Base-by-base conservation (phyloP, 2,888 invertebrate genomes). In the Sisyra terminalis region DNA sequence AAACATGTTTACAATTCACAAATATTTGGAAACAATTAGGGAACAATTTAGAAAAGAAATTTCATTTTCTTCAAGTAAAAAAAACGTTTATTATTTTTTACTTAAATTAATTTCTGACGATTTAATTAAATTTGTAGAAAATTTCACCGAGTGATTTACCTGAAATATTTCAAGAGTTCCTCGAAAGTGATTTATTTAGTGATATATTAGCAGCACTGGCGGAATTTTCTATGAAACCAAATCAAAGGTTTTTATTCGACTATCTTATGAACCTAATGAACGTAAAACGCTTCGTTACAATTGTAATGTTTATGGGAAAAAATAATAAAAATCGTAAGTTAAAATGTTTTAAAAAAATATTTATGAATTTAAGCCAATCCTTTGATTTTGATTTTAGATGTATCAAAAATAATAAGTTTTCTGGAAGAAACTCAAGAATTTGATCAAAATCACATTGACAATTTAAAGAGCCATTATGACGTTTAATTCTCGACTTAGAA, bases 1-100 rank as follows among this genome's bases (percentile, higher is more conserved):
- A 64, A 43, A 75, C 69, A 44, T 73, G 75, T 42, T 73, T 80
- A 7, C 77, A 79, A 52, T 82, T 82, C 55, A 63, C 72, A 56
- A 50, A 64, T 0, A 65, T 67, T 39, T 82, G 81, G 82, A 73
- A 68, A 51, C 63, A 65, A 48, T 52, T 75, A 40, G 68, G 64
- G 48, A 65, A 60, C 0, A 61, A 64, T 17, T 54, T 57, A n/a
- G 60, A 59, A 8, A 66, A 67, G 15, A 67, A 69, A 52, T 70
- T 69, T 50, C 58, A 67, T 47, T 82, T 77, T 58, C 64, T 81
- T 46, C 73, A 71, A 34, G 41, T 41, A 18, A 1, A 18, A 7
- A 10, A n/a, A 31, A 11, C 8, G 14, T 31, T 30, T 9, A n/a
- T 16, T 37, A n/a, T 37, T 3, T 15, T 15, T 34, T 2, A 11